Percentiles rank a stretch among this genome's conserved stretches.
phyloP scores from a whole-genome alignment of 2,797 vertebrate species.

The Phalanger gymnotis region DNA sequence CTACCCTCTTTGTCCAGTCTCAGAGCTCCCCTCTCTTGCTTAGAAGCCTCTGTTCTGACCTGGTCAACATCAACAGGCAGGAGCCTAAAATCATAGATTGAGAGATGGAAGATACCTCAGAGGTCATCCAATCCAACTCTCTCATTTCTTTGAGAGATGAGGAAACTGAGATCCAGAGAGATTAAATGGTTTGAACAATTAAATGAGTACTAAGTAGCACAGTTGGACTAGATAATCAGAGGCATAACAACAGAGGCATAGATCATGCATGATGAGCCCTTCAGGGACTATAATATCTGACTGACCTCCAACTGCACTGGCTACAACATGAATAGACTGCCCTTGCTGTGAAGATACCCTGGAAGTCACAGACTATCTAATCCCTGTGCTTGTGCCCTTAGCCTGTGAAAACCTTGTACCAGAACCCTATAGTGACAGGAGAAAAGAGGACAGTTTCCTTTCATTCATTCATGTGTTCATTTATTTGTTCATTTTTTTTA shows the following conservation, averaged over 20 bases:
- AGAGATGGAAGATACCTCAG: not conserved
- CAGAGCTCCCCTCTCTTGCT: not conserved
- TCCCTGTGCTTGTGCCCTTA: not conserved
- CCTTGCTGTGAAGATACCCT: not conserved
- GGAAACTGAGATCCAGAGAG: not conserved
- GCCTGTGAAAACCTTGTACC: not conserved
- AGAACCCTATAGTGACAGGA: not conserved
- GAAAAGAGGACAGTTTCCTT: too few relatives aligned
- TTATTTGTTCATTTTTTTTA: not conserved
- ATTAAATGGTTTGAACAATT: not conserved
- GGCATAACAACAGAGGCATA: not conserved
- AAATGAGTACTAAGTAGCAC: not conserved
- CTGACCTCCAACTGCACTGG: not conserved
- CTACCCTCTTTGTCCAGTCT: not conserved
- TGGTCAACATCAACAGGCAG: not conserved
- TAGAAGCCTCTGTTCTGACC: not conserved
- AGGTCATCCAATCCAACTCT: not conserved
- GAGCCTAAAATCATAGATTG: not conserved
- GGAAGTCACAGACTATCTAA: not conserved
- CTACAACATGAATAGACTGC: not conserved
- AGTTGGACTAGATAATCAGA: not conserved
- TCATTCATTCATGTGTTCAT: not conserved
- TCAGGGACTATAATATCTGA: not conserved
- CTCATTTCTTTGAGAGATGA: not conserved
- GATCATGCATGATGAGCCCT: not conserved